These are phyloP conservation scores for Ptychadena robeensis DNA, from an alignment of 2,797 vertebrate species.

Conservation along the genomic window DNA sequence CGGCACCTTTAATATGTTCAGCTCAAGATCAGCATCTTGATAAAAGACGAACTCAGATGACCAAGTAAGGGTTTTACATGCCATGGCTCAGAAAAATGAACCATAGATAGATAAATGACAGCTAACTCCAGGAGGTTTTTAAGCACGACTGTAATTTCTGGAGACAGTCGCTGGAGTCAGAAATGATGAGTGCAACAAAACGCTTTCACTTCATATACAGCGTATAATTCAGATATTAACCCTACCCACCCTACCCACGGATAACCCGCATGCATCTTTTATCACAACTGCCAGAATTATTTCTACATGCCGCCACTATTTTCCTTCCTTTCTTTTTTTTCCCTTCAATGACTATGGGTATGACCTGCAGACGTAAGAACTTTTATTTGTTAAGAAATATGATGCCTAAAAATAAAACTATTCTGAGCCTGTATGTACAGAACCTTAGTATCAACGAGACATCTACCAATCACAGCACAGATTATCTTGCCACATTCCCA, in stretches of 20 bases:
- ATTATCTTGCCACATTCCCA: constrained; percentile 31
- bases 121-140: background rate
- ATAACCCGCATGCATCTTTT: background rate
- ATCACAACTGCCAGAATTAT: background rate
- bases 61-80: background rate
- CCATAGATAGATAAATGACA: background rate
- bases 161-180: background rate
- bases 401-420: background rate
- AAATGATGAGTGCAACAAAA: background rate
- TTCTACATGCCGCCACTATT: background rate
- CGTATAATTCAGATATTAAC: background rate
- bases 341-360: background rate
- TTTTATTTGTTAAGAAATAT: background rate
- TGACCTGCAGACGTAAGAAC: background rate
- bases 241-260: background rate
- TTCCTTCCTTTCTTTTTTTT: background rate
- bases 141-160: background rate
- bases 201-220: background rate
- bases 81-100: background rate
- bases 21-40: background rate
- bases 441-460: constrained; percentile 4
- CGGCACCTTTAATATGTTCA: background rate
- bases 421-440: background rate
- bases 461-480: constrained; percentile 15
- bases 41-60: background rate